Evolutionary conservation across 2,797 vertebrate species (phyloP).

Genomic region (Macrochelys suwanniensis): DNA sequence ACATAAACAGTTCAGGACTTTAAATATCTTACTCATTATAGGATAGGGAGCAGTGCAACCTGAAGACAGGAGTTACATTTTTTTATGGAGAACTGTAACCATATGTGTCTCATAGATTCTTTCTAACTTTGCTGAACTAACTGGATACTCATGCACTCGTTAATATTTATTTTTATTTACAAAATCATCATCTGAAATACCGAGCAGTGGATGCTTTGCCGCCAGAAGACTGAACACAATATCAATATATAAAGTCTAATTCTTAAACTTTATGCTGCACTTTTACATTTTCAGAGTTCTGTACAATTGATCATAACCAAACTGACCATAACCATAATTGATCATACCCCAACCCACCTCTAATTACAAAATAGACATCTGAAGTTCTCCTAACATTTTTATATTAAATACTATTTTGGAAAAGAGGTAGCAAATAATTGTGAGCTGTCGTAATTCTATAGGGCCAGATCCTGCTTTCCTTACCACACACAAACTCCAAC

Average conservation of each 20-base stretch:
- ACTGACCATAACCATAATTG: accelerated
- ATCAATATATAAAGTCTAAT: accelerated
- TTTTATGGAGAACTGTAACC: slow-evolving; percentile 38
- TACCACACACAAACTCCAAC: accelerated
- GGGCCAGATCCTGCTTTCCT: not conserved
- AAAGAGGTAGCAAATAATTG: not conserved
- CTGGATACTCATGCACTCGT: not conserved
- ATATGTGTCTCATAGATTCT: slow-evolving; percentile 46
- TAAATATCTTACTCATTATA: slow-evolving; percentile 82
- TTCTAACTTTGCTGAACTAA: slow-evolving; percentile 42
- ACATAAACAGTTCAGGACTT: slow-evolving; percentile 81
- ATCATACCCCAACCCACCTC: not conserved
- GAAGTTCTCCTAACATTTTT: accelerated
- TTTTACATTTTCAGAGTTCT: not conserved
- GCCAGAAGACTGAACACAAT: accelerated
- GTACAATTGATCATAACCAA: not conserved
- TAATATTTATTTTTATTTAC: accelerated
- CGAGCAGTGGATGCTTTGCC: accelerated
- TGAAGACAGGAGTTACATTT: slow-evolving; percentile 73
- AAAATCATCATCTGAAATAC: not conserved
- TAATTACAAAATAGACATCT: accelerated
- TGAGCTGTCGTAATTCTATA: not conserved
- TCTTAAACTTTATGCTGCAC: accelerated
- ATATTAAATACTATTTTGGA: not conserved
- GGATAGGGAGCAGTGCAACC: slow-evolving; percentile 54